These are phyloP conservation scores for Chiroxiphia lanceolata DNA, from an alignment of 2,797 vertebrate species.

Conservation along the genomic window DNA sequence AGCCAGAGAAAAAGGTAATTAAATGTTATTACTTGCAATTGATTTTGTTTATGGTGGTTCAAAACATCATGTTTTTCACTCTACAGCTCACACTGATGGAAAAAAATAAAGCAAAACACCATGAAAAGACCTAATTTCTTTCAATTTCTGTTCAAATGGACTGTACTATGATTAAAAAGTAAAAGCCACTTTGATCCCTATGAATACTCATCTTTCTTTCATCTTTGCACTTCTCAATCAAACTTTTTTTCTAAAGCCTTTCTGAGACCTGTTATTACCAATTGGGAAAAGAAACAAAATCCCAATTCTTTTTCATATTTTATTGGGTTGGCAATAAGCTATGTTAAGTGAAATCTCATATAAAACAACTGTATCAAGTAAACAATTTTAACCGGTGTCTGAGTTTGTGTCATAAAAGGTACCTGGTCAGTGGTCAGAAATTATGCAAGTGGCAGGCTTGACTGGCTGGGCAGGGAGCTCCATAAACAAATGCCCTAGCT, in stretches of 20 bases:
- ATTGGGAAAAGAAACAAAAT: background rate
- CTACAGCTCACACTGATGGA: background rate
- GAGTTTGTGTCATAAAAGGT: background rate
- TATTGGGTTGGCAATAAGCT: slow-evolving; percentile 9
- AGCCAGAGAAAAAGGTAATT: background rate
- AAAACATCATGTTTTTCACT: background rate
- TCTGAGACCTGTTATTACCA: background rate
- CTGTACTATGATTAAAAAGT: background rate
- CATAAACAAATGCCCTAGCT: background rate
- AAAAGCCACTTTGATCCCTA: background rate
- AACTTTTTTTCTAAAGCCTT: background rate
- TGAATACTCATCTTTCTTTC: background rate
- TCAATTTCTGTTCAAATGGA: background rate
- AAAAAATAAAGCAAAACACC: background rate
- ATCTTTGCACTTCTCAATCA: background rate
- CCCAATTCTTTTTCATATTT: background rate
- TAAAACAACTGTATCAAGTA: slow-evolving; percentile 26
- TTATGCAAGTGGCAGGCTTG: background rate
- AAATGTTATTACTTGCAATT: background rate
- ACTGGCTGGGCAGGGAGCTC: background rate
- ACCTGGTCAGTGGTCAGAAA: background rate
- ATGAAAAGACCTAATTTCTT: background rate
- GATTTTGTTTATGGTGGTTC: background rate
- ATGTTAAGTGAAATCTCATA: background rate
- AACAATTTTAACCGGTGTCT: slow-evolving; percentile 10